Percentiles rank a stretch among this genome's conserved stretches.
These are phyloP conservation scores for Myodes glareolus DNA, from an alignment of 2,113 vertebrate genomes.

Conservation along the genomic window DNA sequence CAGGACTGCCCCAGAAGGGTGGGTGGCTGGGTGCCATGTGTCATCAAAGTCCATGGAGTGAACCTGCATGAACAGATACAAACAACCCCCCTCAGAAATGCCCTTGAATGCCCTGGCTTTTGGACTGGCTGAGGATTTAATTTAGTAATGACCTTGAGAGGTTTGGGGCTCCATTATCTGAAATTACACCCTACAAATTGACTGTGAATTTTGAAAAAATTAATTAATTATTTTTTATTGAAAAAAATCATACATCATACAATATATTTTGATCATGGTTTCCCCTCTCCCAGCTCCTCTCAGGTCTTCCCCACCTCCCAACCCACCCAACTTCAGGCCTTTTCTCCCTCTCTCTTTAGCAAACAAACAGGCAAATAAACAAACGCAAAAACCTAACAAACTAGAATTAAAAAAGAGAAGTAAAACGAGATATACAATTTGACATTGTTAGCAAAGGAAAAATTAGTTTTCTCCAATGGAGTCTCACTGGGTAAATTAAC, in stretches of 20 bases:
- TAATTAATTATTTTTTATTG: neutral
- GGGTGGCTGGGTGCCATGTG: conserved; percentile 97
- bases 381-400: neutral
- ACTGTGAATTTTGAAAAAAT: neutral
- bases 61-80: conserved; percentile 83
- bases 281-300: neutral
- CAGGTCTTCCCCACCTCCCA: neutral
- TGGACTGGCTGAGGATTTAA: neutral
- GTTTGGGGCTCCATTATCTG: neutral
- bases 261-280: neutral
- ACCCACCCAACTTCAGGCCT: neutral
- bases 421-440: neutral
- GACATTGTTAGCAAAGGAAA: neutral
- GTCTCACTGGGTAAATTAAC: neutral
- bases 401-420: neutral
- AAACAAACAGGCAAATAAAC: neutral
- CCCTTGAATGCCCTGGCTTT: neutral
- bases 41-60: conserved; percentile 99
- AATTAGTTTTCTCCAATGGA: neutral
- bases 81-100: neutral
- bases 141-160: conserved; percentile 6
- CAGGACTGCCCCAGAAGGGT: conserved; percentile 94
- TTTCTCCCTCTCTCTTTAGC: neutral
- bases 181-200: conserved; percentile 2
- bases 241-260: neutral